A percentile compares a stretch with the other conserved stretches of the same genome.
Conservation (phyloP, 2,113 vertebrate species). For the Ptyas mucosa region DNA sequence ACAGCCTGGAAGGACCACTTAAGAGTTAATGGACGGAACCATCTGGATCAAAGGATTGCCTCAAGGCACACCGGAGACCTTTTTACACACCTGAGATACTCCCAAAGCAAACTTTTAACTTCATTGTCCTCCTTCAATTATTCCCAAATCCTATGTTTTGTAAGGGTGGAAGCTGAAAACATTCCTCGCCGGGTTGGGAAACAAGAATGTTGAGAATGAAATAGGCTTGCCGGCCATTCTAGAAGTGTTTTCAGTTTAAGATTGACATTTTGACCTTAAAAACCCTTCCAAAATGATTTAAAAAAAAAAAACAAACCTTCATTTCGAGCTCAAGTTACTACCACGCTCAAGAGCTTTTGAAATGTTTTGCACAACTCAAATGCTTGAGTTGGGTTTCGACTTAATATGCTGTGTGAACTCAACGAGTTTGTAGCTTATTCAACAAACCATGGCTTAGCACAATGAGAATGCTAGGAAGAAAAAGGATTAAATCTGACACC, state of each 20-base stretch:
- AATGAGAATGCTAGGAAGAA: not conserved
- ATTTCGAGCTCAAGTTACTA: not conserved
- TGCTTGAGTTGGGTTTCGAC: not conserved
- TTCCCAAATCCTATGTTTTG: not conserved
- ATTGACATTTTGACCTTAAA: not conserved
- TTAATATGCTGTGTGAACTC: not conserved
- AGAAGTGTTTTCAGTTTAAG: not conserved
- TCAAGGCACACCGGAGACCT: not conserved
- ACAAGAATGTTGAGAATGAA: not conserved
- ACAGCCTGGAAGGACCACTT: not conserved
- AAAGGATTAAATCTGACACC: not conserved
- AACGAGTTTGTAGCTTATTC: not conserved
- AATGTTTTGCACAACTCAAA: not conserved
- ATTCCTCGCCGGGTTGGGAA: not conserved
- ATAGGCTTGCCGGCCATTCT: not conserved
- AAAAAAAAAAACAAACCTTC: not conserved
- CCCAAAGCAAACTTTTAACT: not conserved
- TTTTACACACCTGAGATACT: not conserved
- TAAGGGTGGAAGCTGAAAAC: not conserved
- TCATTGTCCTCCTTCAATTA: not conserved
- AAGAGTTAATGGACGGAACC: not conserved
- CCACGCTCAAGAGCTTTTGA: not conserved
- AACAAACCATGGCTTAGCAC: not conserved
- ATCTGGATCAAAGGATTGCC: not conserved
- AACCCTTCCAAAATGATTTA: not conserved